Percentiles rank a stretch among this genome's conserved stretches.
phyloP scores from a whole-genome alignment of 2,888 invertebrate genomes.

The Lobophora halterata region DNA sequence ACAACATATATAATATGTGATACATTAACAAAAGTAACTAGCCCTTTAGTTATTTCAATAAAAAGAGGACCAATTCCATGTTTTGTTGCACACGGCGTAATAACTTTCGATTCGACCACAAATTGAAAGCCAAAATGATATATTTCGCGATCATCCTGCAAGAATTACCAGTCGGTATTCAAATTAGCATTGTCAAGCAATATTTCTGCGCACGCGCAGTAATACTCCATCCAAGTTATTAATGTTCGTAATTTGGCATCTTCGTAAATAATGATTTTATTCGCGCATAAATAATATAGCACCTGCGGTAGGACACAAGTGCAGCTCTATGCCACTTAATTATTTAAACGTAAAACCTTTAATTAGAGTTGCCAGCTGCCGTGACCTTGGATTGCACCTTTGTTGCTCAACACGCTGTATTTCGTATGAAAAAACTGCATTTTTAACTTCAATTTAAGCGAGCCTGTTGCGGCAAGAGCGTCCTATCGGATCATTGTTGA shows the following conservation, averaged over 20 bases:
- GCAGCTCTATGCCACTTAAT: slow-evolving; percentile 64
- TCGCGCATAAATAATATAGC: slow-evolving; percentile 61
- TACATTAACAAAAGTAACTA: too few relatives aligned
- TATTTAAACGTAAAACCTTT: slow-evolving; percentile 79
- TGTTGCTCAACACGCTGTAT: slow-evolving; percentile 62
- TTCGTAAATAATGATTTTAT: slow-evolving; percentile 74
- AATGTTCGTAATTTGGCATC: slow-evolving; percentile 67
- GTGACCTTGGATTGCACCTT: slow-evolving; percentile 74
- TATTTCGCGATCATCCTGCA: slow-evolving; percentile 2
- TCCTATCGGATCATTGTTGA: slow-evolving; percentile 47
- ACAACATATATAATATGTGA: too few relatives aligned
- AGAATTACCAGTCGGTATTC: slow-evolving; percentile 26
- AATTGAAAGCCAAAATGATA: slow-evolving; percentile 14
- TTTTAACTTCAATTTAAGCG: slow-evolving; percentile 57
- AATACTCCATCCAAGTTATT: slow-evolving; percentile 51
- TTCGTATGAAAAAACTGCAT: slow-evolving; percentile 72
- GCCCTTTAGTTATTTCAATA: too few relatives aligned
- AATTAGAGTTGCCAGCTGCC: slow-evolving; percentile 74
- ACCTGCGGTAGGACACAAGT: slow-evolving; percentile 51
- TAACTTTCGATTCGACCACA: slow-evolving; percentile 6
- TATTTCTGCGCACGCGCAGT: slow-evolving; percentile 33
- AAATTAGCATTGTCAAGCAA: slow-evolving; percentile 36
- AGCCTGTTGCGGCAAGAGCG: slow-evolving; percentile 39
- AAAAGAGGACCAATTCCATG: too few relatives aligned
- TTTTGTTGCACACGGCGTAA: not conserved